Evolutionary conservation across 2,113 vertebrate species (phyloP).

Genomic region (Albula glossodonta): DNA sequence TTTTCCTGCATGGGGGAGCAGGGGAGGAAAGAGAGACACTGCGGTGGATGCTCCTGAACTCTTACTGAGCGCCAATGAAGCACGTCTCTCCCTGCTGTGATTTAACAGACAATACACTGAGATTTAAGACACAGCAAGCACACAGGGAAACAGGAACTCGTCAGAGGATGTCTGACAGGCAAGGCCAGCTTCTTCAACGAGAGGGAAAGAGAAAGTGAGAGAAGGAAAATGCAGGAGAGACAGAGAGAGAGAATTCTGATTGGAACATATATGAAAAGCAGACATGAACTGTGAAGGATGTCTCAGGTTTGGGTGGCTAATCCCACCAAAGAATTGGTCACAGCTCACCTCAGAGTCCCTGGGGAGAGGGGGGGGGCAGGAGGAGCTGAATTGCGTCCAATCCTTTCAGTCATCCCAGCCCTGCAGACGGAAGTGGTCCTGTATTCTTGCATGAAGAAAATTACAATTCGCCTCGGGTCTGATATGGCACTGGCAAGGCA

Average conservation of each 20-base stretch:
- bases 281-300: not conserved
- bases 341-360: no score
- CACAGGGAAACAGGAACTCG: not conserved
- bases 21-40: not conserved
- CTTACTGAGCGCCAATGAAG: not conserved
- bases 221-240: not conserved
- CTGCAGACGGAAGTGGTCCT: no score
- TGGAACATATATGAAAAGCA: not conserved
- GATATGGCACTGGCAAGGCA: not conserved
- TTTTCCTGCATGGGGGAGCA: not conserved
- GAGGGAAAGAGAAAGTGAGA: not conserved
- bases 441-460: no score
- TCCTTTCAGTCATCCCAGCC: no score
- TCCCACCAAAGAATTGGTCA: not conserved
- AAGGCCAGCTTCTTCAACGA: not conserved
- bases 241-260: not conserved
- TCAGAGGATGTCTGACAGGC: constrained; percentile 9
- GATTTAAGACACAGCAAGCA: not conserved
- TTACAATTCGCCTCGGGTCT: no score
- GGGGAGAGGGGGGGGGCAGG: no score
- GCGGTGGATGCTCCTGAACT: not conserved
- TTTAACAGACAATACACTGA: not conserved
- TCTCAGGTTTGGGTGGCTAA: not conserved
- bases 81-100: not conserved
- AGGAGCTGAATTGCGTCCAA: not conserved